phyloP scores from a whole-genome alignment of 2,888 invertebrate genomes.

The Caradrina kadenii region DNA sequence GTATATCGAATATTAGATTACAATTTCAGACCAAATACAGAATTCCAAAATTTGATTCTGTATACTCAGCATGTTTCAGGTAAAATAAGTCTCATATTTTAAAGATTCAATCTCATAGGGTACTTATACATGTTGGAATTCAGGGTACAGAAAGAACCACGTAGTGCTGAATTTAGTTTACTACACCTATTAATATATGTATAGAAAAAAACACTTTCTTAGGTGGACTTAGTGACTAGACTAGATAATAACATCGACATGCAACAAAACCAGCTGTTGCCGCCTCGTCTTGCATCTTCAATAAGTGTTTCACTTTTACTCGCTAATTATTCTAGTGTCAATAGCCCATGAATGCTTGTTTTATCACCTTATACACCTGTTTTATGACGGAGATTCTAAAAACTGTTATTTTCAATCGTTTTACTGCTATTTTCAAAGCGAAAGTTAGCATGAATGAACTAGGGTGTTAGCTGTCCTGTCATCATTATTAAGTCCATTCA shows the following conservation, averaged over 20 bases:
- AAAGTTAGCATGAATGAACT: constrained; percentile 10
- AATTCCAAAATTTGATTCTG: no score
- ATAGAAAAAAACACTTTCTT: constrained; percentile 19
- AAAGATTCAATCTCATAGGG: background rate
- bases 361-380: constrained; percentile 11
- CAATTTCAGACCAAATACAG: no score
- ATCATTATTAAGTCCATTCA: background rate
- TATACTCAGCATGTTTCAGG: background rate
- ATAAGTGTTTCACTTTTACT: constrained; percentile 67
- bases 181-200: background rate
- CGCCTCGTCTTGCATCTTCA: constrained; percentile 54
- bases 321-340: constrained; percentile 44
- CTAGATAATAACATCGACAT: constrained; percentile 54
- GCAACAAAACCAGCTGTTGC: constrained; percentile 47
- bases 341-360: constrained; percentile 43
- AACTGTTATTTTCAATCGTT: background rate
- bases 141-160: background rate
- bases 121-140: background rate
- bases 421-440: background rate
- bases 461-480: background rate
- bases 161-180: background rate
- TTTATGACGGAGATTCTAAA: constrained; percentile 1
- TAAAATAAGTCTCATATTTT: background rate
- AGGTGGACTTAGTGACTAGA: constrained; percentile 39
- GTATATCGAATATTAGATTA: no score